A percentile compares a stretch with the other conserved stretches of the same genome.
Evolutionary conservation across 2,888 invertebrate genomes (phyloP).

Genomic region (Nymphalis polychloros): DNA sequence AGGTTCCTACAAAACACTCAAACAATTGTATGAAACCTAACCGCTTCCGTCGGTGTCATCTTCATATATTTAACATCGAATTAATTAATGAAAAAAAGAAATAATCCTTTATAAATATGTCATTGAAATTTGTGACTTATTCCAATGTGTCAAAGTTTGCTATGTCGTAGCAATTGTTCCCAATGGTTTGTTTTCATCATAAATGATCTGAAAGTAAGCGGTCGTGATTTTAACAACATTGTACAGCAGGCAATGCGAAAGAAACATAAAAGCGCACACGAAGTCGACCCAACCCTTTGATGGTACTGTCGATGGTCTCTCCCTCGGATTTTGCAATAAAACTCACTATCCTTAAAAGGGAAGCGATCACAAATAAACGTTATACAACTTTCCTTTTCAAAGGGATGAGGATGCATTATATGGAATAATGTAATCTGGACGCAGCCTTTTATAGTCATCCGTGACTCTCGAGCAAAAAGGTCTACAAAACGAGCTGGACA

Average conservation of each 20-base stretch:
- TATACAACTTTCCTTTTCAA: slow-evolving; percentile 78
- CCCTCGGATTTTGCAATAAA: slow-evolving; percentile 65
- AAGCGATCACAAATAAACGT: slow-evolving; percentile 69
- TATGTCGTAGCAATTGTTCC: not conserved
- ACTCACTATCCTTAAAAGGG: slow-evolving; percentile 68
- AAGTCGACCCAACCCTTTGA: slow-evolving; percentile 65
- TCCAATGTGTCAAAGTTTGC: not conserved
- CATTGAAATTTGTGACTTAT: no score
- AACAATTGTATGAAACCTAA: slow-evolving; percentile 34
- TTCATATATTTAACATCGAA: slow-evolving; percentile 6
- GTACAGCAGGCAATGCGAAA: slow-evolving; percentile 37
- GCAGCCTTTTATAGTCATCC: slow-evolving; percentile 70
- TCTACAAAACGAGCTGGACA: slow-evolving; percentile 59
- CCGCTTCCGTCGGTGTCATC: slow-evolving; percentile 20
- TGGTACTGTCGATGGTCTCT: slow-evolving; percentile 48
- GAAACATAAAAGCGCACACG: slow-evolving; percentile 56
- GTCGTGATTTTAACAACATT: slow-evolving; percentile 11
- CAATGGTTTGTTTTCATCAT: not conserved
- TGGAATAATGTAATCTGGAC: slow-evolving; percentile 79
- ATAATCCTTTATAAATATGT: no score
- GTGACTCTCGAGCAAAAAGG: slow-evolving; percentile 61
- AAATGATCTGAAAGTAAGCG: slow-evolving; percentile 9
- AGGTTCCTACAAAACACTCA: not conserved
- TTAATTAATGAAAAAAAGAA: no score
- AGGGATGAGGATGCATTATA: slow-evolving; percentile 70